Base-by-base conservation (phyloP, 2,888 invertebrate species). In the Amphipyra berbera region DNA sequence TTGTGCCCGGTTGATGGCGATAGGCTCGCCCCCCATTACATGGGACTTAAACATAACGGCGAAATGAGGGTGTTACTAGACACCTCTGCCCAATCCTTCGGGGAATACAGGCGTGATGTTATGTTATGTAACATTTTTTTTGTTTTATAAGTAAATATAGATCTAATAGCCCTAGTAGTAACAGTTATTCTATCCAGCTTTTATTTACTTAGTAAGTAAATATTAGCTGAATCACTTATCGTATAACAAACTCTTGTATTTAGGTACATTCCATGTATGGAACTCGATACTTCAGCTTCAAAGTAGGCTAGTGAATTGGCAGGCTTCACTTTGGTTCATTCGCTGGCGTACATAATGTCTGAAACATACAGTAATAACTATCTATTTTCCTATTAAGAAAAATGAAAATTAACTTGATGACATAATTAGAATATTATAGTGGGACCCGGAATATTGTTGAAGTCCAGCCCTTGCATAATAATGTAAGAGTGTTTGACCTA, bases 401-500 rank as follows among this genome's bases (percentile, higher is more conserved):
- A 59, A 15, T 45, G 0, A 40, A 15, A 30, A 48, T 9, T 54
- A 56, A 1, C 10, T 15, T 55, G 35, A 46, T 33, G 35, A 50
- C 0, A 27, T 52, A 46, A 50, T 72, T 48, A 61, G 7, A 58
- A 44, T 61, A 48, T 62, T 54, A 33, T 15, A 56, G 7, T 45
- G 30, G 41, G 49, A 59, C 55, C 53, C 41, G 48, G 42, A 59
- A 48, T 33, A 67, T 15, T 14, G 38, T 15, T 50, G 27, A 30
- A 54, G 50, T 62, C 61, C 53, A 57, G 48, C 56, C 35, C 52
- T 59, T 68, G 64, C 53, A 68, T 64, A 61, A 55, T 73, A 61
- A 61, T 7, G 46, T 50, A 57, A 45, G 40, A 72, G 40, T 50
- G 63, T 53, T 61, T 76, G 68, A 60, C 64, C 74, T 44, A 73